phyloP scores from a whole-genome alignment of 2,797 vertebrate species.

The Urophycis tenuis region DNA sequence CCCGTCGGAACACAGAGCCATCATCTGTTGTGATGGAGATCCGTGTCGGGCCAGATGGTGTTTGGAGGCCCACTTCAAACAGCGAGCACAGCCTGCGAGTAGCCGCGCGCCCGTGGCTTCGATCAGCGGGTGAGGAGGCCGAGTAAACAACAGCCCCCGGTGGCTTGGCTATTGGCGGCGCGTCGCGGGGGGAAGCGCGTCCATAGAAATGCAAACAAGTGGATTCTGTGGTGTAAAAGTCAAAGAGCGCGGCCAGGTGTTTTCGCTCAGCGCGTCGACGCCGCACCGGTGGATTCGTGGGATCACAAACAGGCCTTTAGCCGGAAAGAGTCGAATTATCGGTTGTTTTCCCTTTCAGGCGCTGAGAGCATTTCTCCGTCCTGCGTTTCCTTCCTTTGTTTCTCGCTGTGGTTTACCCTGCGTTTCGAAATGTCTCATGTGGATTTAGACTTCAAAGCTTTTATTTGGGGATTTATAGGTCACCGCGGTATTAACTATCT shows the following conservation, averaged over 20 bases:
- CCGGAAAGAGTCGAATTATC: neutral
- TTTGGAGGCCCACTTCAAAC: slow-evolving; percentile 19
- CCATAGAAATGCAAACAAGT: neutral
- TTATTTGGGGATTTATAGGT: neutral
- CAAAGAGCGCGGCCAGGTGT: neutral
- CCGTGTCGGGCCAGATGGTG: slow-evolving; percentile 25
- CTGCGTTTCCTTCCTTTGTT: neutral
- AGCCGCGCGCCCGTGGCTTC: neutral
- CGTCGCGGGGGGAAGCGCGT: neutral
- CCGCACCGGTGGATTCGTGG: neutral
- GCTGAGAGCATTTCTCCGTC: too few species aligned
- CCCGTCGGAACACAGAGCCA: slow-evolving; percentile 36
- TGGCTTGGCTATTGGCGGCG: neutral
- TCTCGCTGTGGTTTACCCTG: neutral
- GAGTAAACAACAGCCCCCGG: neutral
- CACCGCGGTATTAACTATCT: neutral
- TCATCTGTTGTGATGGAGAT: slow-evolving; percentile 35
- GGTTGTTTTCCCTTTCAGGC: slow-evolving; percentile 16
- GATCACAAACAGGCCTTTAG: neutral
- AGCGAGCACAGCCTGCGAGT: neutral
- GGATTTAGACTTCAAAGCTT: neutral
- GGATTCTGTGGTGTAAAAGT: neutral
- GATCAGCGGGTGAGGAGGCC: neutral
- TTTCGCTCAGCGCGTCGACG: too few species aligned
- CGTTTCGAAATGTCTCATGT: neutral